Base-by-base conservation (phyloP, 2,113 vertebrate genomes). In the Regulus satrapa region DNA sequence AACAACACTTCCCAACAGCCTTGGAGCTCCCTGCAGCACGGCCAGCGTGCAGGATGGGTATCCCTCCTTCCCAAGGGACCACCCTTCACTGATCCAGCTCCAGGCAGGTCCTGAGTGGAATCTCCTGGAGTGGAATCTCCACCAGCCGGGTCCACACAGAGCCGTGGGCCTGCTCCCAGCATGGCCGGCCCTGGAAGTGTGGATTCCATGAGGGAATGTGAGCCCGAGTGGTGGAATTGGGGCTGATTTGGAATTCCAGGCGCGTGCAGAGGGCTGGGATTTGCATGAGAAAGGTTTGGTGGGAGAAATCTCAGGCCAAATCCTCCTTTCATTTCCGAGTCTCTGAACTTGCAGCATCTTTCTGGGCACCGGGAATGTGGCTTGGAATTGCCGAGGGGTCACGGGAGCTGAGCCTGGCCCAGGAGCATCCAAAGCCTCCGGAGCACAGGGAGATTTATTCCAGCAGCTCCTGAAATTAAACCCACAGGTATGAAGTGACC, bases 91-190 rank as follows among this genome's bases (percentile, higher is more conserved):
- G 40, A 55, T 56, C n/a, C 76, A 46, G 61, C 76, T 89, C 89
- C 92, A 78, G 41, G 83, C 28, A 2, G 64, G 3, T 32, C 85
- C 89, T 32, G 41, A 62, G 68, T 26, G 23, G 12, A n/a, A n/a
- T 58, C 85, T 85, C 85, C 52, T 58, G 8, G 1, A 93, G 31
- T 26, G 69, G 69, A 28, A 56, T 28, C 16, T 5, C n/a, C 52
- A 2, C 40, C 8, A 5, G 19, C 14, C n/a, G n/a, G n/a, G n/a
- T n/a, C n/a, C n/a, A n/a, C n/a, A n/a, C n/a, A n/a, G 18, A 59
- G 21, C 79, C 2, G 0, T 4, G 66, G 11, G 52, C 32, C 36
- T 0, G 36, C 1, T 4, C 61, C 29, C 28, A 8, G 58, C 34
- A 15, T 0, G 6, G 79, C 5, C 14, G 11, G 31, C 10, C 2